Base-by-base conservation (phyloP, 30 jellyfish, hydroid and myxozoan genomes). In the Aurelia aurita region DNA sequence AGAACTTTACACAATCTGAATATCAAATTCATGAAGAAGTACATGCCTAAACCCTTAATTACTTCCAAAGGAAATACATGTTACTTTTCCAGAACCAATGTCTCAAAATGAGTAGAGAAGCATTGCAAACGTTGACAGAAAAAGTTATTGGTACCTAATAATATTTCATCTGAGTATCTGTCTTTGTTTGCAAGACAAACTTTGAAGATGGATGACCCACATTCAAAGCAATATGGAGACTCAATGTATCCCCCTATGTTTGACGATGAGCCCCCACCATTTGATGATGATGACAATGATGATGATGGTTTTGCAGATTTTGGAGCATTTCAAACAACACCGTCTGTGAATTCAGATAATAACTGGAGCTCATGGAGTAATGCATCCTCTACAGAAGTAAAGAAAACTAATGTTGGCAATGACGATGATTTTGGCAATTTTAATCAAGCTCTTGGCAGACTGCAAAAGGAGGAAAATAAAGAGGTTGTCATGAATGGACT, bases 241-340 rank as follows among this genome's bases (percentile, higher is more conserved):
- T 86, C 96, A 13, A 23, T 44, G 27, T 86, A 86, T 58, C 97
- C 97, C 49, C 97, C 92, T 49, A 68, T 89, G 47, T 80, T 89
- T 78, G 97, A 89, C 35, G 59, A 53, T 43, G 97, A 89, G 35
- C 97, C 97, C 16, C 97, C 97, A 8, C 97, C 97, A 0, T 43
- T 89, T 22, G 92, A 80, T 74, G 97, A 89, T 45, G 77, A 80
- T 53, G 93, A 83, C 22, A 86, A 45, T 39, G 87, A 58, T 69
- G 54, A 49, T 22, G 81, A 51, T 31, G 62, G 44, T 67, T 54
- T 32, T 34, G 91, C 61, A 18, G 80, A 64, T 54, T 83, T 83
- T 83, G 80, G 71, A 1, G 64, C 72, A 21, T 83, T 83, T 58
- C 74, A 55, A 35, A 18, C 55, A 51, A 71, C 82, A 47, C 55